Evolutionary conservation across 2,888 invertebrate species (phyloP), one percentile per base, ranked within the genome.

Genomic region (Camptogramma bilineatum): DNA sequence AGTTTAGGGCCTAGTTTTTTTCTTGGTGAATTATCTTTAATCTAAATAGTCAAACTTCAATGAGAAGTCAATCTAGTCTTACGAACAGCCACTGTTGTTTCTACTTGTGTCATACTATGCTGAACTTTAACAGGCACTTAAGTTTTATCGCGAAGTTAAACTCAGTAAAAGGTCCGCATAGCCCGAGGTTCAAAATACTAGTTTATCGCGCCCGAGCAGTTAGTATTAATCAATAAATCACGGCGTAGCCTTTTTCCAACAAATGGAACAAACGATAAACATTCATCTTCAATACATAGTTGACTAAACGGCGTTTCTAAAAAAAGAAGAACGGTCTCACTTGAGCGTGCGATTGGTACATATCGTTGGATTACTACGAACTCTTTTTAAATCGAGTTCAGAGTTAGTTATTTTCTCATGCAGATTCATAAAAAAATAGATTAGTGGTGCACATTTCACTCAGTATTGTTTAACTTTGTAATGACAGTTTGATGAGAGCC

Each of bases 261-360:
- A 81, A 84, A 85, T 81, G 77, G 80, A 77, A 75, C 69, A 78
- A 79, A 78, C 84, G 78, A 84, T 84, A 84, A 83, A 85, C 84
- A 85, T 85, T 84, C 82, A 85, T 85, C 85, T 86, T 81, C 81
- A 78, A 84, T 85, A 83, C 80, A 79, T 81, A 85, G 84, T 83
- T 84, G 84, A 86, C 86, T 85, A 85, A 85, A 85, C 80, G 83
- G 80, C 72, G 75, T 79, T 78, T 80, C 76, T 78, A 81, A 82
- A 85, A 28, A 86, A 84, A 80, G 78, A 79, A 83, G 77, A 78
- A 81, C 76, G 78, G 78, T 80, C 78, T 74, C 82, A 80, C 82
- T 83, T 84, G 81, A 80, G 78, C 79, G 79, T 78, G 70, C 81
- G 78, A 82, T 83, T 81, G 78, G 77, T 75, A 77, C 74, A 74